Evolutionary conservation across 2,797 vertebrate genomes (phyloP), one percentile per base, ranked within the genome.

Genomic region (Sciurus carolinensis): DNA sequence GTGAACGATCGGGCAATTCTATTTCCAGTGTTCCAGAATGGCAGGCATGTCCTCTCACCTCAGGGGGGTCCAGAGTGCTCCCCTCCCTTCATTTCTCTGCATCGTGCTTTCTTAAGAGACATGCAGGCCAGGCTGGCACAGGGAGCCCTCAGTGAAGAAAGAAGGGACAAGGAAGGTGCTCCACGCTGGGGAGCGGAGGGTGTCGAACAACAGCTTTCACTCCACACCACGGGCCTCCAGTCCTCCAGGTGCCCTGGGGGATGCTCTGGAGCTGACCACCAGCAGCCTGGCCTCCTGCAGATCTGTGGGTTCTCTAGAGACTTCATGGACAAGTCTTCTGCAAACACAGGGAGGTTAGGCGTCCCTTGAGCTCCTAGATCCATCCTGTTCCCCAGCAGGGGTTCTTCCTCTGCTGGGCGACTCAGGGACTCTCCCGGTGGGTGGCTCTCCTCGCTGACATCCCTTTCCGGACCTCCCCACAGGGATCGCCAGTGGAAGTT

Each of bases 401-500:
- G 0, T 8, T 22, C 36, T 44, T 54, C 54, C 54, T 8, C 54
- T 7, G 18, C 18, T 22, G 54, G 54, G 54, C 15, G 52, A 4
- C 52, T 52, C 24, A 18, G 30, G 0, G 7, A 0, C 7, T 26
- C 36, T 57, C n/a, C 83, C 42, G 4, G 1, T 11, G 14, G 1
- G 4, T 22, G 6, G 12, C 71, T 20, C 15, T 13, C 54, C 95
- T 79, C 73, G 4, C 81, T 95, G 87, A 96, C 26, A 0, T 22
- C 15, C 1, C 0, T 26, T 30, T 57, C 85, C 80, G 90, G 69
- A 15, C 92, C 98, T 97, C 91, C 89, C 95, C 98, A 85, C 99
- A 99, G 99, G 98, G 99, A 99, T 98, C 99, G 99, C 54, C 99
- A 99, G 97, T 99, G 99, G 99, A 99, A 99, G 98, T 99, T 99